Evolutionary conservation across 2,113 vertebrate species (phyloP).

Genomic region (Propithecus coquereli): DNA sequence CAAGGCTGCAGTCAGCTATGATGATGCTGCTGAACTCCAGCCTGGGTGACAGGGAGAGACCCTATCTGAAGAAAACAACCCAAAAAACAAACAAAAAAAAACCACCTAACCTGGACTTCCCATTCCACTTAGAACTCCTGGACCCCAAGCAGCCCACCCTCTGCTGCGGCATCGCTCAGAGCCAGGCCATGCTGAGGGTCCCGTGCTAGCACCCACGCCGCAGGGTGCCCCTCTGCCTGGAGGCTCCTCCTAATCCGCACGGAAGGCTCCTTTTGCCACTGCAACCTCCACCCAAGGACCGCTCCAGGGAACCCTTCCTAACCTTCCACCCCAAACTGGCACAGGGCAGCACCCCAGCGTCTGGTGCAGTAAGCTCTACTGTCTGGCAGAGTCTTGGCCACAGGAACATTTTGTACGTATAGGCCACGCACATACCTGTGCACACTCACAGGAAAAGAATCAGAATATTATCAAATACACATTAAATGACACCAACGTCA

Average conservation of each 20-base stretch:
- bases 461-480: neutral
- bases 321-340: neutral
- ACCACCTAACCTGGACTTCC: neutral
- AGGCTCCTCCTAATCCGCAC: neutral
- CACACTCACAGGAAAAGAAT: neutral
- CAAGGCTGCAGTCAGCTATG: too few species aligned
- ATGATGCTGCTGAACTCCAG: too few species aligned
- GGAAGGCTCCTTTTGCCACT: neutral
- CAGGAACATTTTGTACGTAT: neutral
- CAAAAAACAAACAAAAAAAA: too few species aligned
- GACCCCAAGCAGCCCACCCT: neutral
- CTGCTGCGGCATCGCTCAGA: neutral
- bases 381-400: neutral
- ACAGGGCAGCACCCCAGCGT: rapidly evolving
- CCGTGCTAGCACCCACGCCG: neutral
- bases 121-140: neutral
- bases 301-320: neutral
- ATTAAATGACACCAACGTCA: rapidly evolving
- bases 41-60: too few species aligned
- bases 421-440: neutral
- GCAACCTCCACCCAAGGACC: neutral
- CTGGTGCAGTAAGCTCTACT: neutral
- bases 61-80: too few species aligned
- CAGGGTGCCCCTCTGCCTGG: neutral
- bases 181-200: neutral